Base-by-base conservation (phyloP, 2,113 vertebrate species). In the Rhinopithecus roxellana region DNA sequence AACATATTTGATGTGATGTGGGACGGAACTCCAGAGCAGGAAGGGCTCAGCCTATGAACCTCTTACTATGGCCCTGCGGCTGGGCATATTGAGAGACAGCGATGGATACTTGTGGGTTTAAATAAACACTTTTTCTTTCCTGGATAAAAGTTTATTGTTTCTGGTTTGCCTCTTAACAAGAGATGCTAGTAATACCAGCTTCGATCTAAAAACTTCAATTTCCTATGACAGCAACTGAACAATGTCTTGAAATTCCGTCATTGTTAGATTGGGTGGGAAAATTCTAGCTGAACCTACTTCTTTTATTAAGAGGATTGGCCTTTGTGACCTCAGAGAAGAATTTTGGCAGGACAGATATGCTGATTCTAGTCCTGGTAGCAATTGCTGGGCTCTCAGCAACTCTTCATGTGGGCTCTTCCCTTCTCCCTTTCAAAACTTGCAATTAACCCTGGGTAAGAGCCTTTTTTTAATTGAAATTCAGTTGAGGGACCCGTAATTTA, bases 401-500 rank as follows among this genome's bases (percentile, higher is more conserved):
- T 95, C 93, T 95, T 97, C 95, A 94, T 96, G 96, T 97, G 95
- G 95, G 93, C 90, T 98, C 59, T 96, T 69, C 92, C 80, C 77
- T 93, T 97, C 50, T 38, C 40, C 52, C 90, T 95, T 97, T 90
- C 74, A 93, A 96, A 96, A 96, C 96, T 98, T 98, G 94, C 96
- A 98, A 97, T 97, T 98, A 96, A 97, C 85, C 78, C 81, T 86
- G 95, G 83, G 79, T 96, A 78, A 96, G 81, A 70, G 82, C 85
- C 0, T 74, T 95, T 95, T 85, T 96, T 95, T 14, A 50, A 91
- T 77, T 97, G 88, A 98, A 95, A 94, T 94, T 96, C 87, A 89
- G 79, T 86, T 86, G 96, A 97, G 81, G 97, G 97, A 97, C 97
- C 95, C 97, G 86, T 98, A 98, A 98, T 97, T 97, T 98, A 98